Evolutionary conservation across 2,113 vertebrate species (phyloP), one percentile per base, ranked within the genome.

Genomic region (Lasiurus cinereus): DNA sequence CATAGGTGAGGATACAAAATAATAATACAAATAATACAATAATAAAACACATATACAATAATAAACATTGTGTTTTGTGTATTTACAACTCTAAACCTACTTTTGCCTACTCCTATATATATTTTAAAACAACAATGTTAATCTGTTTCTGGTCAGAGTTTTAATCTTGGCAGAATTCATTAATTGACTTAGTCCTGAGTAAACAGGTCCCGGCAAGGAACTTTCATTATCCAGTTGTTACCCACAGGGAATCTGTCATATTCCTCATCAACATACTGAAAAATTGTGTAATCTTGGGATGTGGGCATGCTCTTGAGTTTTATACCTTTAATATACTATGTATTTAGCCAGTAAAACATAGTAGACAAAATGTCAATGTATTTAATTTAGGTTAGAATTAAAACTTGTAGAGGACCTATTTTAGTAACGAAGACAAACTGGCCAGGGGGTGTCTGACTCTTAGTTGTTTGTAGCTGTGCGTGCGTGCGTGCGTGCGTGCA

Each of bases 121-220:
- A 48, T 66, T 52, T 36, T 89, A 19, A n/a, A 73, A 59, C 10
- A 92, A 31, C 29, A 46, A 6, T 59, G 18, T 39, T 59, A 52
- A 91, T 86, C 4, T 95, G 14, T 88, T 93, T 33, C 80, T 90
- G 31, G 82, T 94, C 66, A 89, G 59, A 79, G 70, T 89, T 56
- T 89, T 86, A 67, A 59, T 95, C 82, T 86, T 91, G 89, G 50
- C 22, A 96, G 90, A 83, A 91, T 93, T 88, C 50, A 54, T 82
- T 83, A 33, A 54, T 67, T 80, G 50, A 89, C 48, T 88, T 92
- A 46, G 48, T 46, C 39, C 50, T 7, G 94, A 82, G n/a, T 83
- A 77, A 78, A 9, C 46, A 82, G 64, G 46, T 70, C 56, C 18
- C 48, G 72, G 56, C 88, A 84, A 67, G 66, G 93, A 83, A 59